Conservation (phyloP, 2,888 invertebrate genomes). For the Tetragnatha montana region DNA sequence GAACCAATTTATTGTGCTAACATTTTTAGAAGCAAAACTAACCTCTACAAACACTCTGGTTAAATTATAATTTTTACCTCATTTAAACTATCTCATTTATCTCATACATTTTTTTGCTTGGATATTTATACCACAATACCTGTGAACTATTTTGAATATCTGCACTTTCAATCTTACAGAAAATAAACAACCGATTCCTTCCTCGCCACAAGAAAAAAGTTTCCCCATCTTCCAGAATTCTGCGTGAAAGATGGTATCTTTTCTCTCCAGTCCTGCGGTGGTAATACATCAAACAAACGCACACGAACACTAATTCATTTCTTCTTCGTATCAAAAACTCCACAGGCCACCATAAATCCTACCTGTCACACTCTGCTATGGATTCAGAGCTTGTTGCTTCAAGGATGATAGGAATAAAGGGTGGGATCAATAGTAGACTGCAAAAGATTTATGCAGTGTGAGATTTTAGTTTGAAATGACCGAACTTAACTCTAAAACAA, state of each 20-base stretch:
- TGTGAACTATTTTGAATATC: no score
- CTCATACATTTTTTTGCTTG: no score
- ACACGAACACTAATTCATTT: constrained; percentile 1
- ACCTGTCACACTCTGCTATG: background rate
- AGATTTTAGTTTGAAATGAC: no score
- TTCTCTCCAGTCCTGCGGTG: background rate
- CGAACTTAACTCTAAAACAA: no score
- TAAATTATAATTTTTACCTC: no score
- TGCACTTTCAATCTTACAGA: background rate
- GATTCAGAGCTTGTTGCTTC: constrained; percentile 6
- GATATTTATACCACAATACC: no score
- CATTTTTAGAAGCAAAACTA: no score
- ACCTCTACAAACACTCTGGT: no score
- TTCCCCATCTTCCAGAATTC: background rate
- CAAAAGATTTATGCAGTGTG: no score
- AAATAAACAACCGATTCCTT: background rate
- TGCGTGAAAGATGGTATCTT: background rate
- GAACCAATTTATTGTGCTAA: no score
- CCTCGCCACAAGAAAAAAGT: background rate
- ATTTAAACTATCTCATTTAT: no score
- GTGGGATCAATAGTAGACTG: background rate
- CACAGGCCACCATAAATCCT: constrained; percentile 20
- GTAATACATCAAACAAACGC: background rate
- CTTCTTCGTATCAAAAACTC: background rate
- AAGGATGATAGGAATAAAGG: background rate